Evolutionary conservation across 2,113 vertebrate species (phyloP).

Genomic region (Oreocharis arfaki): DNA sequence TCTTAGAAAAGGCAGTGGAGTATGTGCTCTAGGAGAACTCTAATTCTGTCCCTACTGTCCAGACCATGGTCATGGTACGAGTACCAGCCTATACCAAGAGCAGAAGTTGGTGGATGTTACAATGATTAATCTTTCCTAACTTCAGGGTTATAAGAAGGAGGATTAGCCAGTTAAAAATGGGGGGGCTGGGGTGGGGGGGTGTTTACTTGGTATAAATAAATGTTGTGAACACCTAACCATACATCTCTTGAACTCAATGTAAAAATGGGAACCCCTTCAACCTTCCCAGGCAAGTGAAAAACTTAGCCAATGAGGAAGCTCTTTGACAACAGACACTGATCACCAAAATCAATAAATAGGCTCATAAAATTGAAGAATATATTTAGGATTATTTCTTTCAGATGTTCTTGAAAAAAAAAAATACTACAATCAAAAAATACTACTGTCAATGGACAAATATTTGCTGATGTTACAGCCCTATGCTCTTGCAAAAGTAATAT

Average conservation of each 20-base stretch:
- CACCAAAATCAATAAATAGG: neutral
- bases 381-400: neutral
- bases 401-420: neutral
- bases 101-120: neutral
- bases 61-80: neutral
- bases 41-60: neutral
- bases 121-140: neutral
- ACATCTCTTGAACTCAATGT: neutral
- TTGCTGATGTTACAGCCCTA: neutral
- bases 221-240: neutral
- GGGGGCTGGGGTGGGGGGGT: accelerated
- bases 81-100: neutral
- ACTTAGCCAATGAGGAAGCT: neutral
- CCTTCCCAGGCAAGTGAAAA: neutral
- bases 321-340: neutral
- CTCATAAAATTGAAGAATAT: neutral
- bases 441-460: neutral
- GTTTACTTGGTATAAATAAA: neutral
- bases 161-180: neutral
- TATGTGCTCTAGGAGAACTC: neutral
- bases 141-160: neutral
- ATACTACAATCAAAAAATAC: neutral
- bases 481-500: neutral
- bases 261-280: neutral
- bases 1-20: neutral